Conservation (phyloP, 2,888 invertebrate species). For the Eretmocerus hayati region DNA sequence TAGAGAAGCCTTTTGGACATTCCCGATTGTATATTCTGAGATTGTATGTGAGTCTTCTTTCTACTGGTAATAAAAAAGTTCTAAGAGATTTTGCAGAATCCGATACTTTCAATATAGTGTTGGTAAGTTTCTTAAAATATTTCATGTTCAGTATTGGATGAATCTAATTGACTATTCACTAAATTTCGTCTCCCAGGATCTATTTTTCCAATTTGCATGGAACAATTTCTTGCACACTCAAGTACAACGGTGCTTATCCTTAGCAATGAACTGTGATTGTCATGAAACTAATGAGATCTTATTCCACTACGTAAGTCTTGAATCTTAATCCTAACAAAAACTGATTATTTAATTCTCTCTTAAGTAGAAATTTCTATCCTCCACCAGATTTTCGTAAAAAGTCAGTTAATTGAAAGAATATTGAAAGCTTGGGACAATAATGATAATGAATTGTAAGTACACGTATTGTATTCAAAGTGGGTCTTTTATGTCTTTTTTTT, state of each 20-base stretch:
- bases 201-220: constrained; percentile 85
- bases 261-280: constrained; percentile 55
- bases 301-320: constrained; percentile 50
- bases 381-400: constrained; percentile 74
- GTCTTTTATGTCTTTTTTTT: not conserved
- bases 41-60: constrained; percentile 69
- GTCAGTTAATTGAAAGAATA: constrained; percentile 71
- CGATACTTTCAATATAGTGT: constrained; percentile 52
- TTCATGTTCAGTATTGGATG: no score
- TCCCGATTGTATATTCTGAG: constrained; percentile 74
- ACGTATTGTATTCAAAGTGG: no score
- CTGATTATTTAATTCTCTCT: no score
- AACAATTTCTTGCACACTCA: constrained; percentile 95
- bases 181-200: no score
- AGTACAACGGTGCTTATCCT: constrained; percentile 70
- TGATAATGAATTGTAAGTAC: constrained; percentile 45
- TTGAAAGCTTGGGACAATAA: constrained; percentile 77
- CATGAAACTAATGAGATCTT: constrained; percentile 39
- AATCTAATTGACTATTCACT: no score
- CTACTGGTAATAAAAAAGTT: constrained; percentile 65
- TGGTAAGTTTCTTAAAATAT: constrained; percentile 49
- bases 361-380: no score
- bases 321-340: no score
- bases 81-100: constrained; percentile 57
- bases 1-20: constrained; percentile 72